phyloP scores from a whole-genome alignment of 2,888 invertebrate species.

The Chalcosyrphus nemorum region DNA sequence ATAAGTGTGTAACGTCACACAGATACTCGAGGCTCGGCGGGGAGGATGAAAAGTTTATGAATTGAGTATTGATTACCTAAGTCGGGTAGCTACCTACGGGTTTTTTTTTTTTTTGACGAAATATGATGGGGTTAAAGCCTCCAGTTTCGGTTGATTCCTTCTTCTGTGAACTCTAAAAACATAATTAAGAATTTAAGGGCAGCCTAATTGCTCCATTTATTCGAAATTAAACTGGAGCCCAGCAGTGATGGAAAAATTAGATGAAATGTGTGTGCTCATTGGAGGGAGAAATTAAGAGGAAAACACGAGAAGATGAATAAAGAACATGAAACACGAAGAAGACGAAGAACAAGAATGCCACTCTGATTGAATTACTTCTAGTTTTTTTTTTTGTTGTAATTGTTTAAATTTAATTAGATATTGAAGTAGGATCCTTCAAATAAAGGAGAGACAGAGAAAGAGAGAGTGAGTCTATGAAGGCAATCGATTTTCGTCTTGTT shows the following conservation, averaged over 20 bases:
- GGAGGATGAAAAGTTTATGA: neutral
- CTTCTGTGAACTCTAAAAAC: conserved; percentile 5
- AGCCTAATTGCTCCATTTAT: conserved; percentile 32
- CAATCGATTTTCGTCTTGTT: neutral
- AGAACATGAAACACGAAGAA: neutral
- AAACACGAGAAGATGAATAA: neutral
- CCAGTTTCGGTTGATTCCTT: neutral
- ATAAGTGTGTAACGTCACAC: neutral
- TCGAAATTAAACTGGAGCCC: conserved; percentile 8
- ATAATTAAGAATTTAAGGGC: conserved; percentile 37
- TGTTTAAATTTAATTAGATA: conserved; percentile 23
- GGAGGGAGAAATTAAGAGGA: neutral
- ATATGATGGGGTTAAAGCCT: neutral
- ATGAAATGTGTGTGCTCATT: neutral
- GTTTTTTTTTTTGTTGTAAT: conserved; percentile 3
- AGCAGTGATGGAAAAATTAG: neutral
- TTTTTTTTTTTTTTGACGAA: neutral
- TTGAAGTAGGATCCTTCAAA: no score
- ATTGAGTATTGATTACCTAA: conserved; percentile 10
- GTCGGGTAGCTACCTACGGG: no score
- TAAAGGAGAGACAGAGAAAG: no score
- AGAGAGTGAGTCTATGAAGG: neutral
- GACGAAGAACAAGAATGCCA: neutral
- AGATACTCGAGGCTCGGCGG: neutral
- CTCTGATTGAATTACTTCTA: conserved; percentile 24